phyloP scores from a whole-genome alignment of 2,113 vertebrate genomes.

The Corydoras sp. region DNA sequence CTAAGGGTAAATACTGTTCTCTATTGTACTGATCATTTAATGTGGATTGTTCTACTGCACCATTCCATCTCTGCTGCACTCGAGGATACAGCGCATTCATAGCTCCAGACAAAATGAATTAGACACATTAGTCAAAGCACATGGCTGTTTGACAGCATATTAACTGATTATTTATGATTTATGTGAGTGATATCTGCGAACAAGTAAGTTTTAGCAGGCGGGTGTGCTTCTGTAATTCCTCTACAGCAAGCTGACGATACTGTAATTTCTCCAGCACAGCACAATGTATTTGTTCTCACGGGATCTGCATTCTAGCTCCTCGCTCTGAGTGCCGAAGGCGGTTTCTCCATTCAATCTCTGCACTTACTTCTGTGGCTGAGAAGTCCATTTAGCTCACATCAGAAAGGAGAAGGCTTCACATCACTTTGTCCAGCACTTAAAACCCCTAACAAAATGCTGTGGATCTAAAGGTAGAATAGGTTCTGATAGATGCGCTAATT shows the following conservation, averaged over 20 bases:
- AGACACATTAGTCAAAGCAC: not conserved
- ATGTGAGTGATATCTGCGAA: not conserved
- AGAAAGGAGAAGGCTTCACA: slow-evolving; percentile 9
- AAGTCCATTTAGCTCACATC: slow-evolving; percentile 43
- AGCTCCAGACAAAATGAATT: no score
- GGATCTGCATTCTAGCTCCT: slow-evolving; percentile 5
- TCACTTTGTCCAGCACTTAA: not conserved
- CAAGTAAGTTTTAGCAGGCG: no score
- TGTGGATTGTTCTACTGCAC: not conserved
- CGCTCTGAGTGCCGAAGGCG: slow-evolving; percentile 61
- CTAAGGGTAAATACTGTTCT: not conserved
- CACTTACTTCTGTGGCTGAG: slow-evolving; percentile 40
- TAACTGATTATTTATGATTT: not conserved
- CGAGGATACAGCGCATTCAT: no score
- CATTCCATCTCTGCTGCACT: not conserved
- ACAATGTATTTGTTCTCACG: not conserved
- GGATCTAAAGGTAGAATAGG: no score
- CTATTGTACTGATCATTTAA: not conserved
- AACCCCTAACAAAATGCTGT: not conserved
- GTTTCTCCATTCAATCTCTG: slow-evolving; percentile 25
- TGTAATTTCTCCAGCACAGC: not conserved
- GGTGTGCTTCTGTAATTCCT: no score
- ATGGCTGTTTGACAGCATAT: not conserved
- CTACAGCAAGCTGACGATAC: not conserved
- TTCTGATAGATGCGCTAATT: no score